Conservation (phyloP, 2,888 invertebrate genomes). For the Philopedon plagiatum region DNA sequence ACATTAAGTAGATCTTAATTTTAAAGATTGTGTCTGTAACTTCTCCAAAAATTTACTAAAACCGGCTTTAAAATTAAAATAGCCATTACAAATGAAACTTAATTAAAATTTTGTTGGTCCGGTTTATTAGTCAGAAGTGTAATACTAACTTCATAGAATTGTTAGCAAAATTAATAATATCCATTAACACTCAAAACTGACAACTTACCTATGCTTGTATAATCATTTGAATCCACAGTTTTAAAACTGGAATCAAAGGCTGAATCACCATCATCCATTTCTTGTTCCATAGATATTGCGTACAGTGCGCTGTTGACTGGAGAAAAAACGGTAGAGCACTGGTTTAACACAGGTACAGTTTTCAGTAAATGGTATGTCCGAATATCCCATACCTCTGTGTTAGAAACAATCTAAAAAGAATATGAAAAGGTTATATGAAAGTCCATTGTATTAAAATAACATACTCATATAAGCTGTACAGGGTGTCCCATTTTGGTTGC, state of each 20-base stretch:
- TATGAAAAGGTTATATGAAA: too few species aligned
- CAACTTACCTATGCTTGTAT: slow-evolving; percentile 87
- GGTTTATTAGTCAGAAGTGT: too few species aligned
- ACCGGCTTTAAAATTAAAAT: too few species aligned
- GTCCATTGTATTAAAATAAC: too few species aligned
- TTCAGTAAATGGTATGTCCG: slow-evolving; percentile 85
- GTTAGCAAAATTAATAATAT: too few species aligned
- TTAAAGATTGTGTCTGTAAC: too few species aligned
- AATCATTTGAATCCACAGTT: slow-evolving; percentile 94
- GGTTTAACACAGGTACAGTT: slow-evolving; percentile 94
- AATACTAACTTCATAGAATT: too few species aligned
- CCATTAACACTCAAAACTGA: background rate
- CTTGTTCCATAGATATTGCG: slow-evolving; percentile 85
- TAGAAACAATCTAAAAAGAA: slow-evolving; percentile 89
- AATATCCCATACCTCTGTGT: slow-evolving; percentile 98
- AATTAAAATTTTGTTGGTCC: too few species aligned
- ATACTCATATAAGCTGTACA: background rate
- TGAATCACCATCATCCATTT: slow-evolving; percentile 79
- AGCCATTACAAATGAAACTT: too few species aligned
- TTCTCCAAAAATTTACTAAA: too few species aligned
- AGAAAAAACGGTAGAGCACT: slow-evolving; percentile 91
- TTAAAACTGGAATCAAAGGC: slow-evolving; percentile 94
- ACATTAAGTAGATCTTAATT: too few species aligned
- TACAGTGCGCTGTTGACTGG: slow-evolving; percentile 90
- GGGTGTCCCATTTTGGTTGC: too few species aligned